Percentiles rank a stretch among this genome's conserved stretches.
Evolutionary conservation across 2,113 vertebrate genomes (phyloP).

Genomic region (Marmota monax): DNA sequence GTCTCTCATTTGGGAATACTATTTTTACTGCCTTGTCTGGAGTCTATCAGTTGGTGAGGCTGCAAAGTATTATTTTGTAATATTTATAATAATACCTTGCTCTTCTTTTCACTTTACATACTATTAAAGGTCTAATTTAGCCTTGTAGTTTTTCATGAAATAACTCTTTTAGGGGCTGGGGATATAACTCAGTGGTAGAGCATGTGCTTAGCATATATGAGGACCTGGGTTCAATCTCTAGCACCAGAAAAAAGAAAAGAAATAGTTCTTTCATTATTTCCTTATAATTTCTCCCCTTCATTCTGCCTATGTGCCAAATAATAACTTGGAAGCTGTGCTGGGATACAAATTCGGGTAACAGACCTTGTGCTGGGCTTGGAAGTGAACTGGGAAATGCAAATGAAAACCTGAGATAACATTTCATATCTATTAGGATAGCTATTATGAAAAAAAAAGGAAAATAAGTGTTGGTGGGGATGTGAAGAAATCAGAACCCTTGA

Average conservation of each 20-base stretch:
- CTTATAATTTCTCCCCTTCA: not conserved
- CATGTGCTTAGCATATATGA: not conserved
- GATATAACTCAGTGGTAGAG: not conserved
- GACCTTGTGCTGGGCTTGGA: not conserved
- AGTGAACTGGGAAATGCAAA: slow-evolving; percentile 51
- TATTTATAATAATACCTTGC: not conserved
- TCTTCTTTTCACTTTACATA: slow-evolving; percentile 27
- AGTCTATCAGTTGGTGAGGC: slow-evolving; percentile 13
- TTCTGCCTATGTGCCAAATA: too few relatives aligned
- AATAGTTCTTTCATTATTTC: slow-evolving; percentile 26
- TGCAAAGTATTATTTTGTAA: not conserved
- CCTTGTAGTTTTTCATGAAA: slow-evolving; percentile 29
- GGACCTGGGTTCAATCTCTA: not conserved
- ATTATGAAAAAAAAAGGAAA: not conserved
- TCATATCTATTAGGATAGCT: slow-evolving; percentile 15
- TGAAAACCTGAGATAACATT: slow-evolving; percentile 38
- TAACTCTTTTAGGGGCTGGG: not conserved
- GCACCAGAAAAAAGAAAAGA: not conserved
- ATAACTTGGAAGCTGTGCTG: not conserved
- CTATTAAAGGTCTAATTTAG: slow-evolving; percentile 13
- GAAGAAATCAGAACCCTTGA: slow-evolving; percentile 31
- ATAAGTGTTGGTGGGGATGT: not conserved
- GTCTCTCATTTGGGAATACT: slow-evolving; percentile 16
- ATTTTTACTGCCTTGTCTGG: not conserved
- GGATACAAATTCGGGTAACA: slow-evolving; percentile 41